Evolutionary conservation across 2,113 vertebrate species (phyloP), one percentile per base, ranked within the genome.

Genomic region (Ibidorhyncha struthersii): DNA sequence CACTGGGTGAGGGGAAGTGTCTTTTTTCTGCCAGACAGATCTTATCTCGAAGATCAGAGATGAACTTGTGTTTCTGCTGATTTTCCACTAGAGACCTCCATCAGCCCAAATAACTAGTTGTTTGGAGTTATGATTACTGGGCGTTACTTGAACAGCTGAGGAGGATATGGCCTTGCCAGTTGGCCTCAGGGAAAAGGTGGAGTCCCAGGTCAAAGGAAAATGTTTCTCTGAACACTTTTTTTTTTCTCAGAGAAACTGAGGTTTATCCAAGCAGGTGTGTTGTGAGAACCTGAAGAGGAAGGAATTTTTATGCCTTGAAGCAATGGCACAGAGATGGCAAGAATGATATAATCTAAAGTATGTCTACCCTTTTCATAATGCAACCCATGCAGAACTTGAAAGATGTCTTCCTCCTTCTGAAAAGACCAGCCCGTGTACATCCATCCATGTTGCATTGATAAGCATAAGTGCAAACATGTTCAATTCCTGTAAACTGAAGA

Each of bases 61-160:
- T 58, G 61, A 89, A 70, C 45, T 47, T 97, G 97, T 96, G 95
- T 89, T 98, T 97, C 90, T 97, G 69, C 86, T 90, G 32, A 25
- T 65, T 97, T 97, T 96, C 97, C 97, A 96, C 97, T 97, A 98
- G 98, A 96, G 98, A 97, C 91, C 96, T 98, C 96, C 90, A 82
- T 94, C 59, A 83, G 92, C 86, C 79, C 84, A 89, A 79, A 73
- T 89, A 96, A 96, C 22, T 41, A 55, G 55, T 87, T 80, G 34
- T 71, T 97, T 82, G 82, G 74, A 65, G 16, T 77, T 96, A 27
- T 69, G 73, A 94, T 85, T 80, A 72, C 58, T 82, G 94, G 96
- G 97, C 4, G 21, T 93, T 93, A 62, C 89, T 97, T 7, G 3
- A 91, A 58, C 90, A 94, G 72, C 92, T 89, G 74, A 93, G 82